A percentile compares a stretch with the other conserved stretches of the same genome.
phyloP scores from a whole-genome alignment of 2,797 vertebrate species.

The Diplodus sargus region DNA sequence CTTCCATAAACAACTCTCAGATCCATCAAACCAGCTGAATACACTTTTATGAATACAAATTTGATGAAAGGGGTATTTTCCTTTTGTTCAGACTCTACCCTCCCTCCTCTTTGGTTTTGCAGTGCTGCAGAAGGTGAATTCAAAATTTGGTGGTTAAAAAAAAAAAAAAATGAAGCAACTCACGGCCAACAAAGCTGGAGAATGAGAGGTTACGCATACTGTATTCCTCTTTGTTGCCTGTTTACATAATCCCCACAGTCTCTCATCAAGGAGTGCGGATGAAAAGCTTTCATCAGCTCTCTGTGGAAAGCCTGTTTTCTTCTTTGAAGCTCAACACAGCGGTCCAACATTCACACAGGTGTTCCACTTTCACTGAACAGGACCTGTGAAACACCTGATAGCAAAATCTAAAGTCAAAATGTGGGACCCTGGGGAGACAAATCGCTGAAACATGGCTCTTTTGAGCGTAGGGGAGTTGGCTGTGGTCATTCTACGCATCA shows the following conservation, averaged over 20 bases:
- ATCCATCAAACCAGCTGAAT: constrained; percentile 43
- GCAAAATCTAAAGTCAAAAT: constrained; percentile 22
- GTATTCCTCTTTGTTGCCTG: constrained; percentile 72
- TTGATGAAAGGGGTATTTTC: constrained; percentile 42
- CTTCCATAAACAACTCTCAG: constrained; percentile 29
- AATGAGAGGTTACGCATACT: constrained; percentile 68
- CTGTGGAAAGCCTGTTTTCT: constrained; percentile 53
- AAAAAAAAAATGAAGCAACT: constrained; percentile 41
- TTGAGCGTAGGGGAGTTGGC: constrained; percentile 23
- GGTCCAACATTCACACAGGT: constrained; percentile 64
- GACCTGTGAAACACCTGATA: constrained; percentile 34
- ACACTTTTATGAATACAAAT: constrained; percentile 25
- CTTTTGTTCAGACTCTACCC: constrained; percentile 2
- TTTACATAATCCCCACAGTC: constrained; percentile 75
- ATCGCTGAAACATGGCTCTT: constrained; percentile 5
- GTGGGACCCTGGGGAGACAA: constrained; percentile 1
- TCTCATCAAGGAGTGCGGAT: constrained; percentile 67
- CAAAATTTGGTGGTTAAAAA: constrained; percentile 8
- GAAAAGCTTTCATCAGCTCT: constrained; percentile 74
- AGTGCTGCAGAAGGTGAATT: constrained; percentile 39
- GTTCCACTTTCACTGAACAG: constrained; percentile 67
- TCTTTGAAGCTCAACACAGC: constrained; percentile 66
- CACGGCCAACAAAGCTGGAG: constrained; percentile 62
- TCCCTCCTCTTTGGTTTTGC: constrained; percentile 18
- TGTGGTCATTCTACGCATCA: constrained; percentile 46